Percentiles rank a stretch among this genome's conserved stretches.
Evolutionary conservation across 1,140 invertebrate genomes (phyloP).

Genomic region (Sarcophaga peregrina): DNA sequence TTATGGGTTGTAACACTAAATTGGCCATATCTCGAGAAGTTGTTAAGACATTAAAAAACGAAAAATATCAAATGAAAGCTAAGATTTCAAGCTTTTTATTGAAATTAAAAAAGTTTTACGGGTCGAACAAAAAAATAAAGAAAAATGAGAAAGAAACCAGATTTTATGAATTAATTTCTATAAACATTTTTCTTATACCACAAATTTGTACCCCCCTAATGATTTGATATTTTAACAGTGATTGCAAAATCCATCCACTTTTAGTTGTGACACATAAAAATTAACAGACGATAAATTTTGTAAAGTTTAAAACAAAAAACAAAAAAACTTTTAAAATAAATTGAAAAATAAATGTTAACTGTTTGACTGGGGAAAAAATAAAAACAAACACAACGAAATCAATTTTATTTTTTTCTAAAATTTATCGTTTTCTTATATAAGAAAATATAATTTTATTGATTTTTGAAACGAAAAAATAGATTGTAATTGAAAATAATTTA

Average conservation of each 20-base stretch:
- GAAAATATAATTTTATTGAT: not conserved
- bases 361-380: too few species aligned
- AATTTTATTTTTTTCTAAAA: too few species aligned
- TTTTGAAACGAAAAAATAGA: not conserved
- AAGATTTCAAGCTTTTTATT: not conserved
- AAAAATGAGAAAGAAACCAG: not conserved
- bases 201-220: not conserved
- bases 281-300: constrained; percentile 30
- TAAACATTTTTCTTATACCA: not conserved
- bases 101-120: not conserved
- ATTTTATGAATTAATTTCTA: not conserved
- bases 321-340: not conserved
- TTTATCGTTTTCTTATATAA: too few species aligned
- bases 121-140: not conserved
- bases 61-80: not conserved
- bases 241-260: constrained; percentile 5
- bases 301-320: not conserved
- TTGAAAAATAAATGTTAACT: not conserved
- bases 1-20: not conserved
- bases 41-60: not conserved
- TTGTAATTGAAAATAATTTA: constrained; percentile 2
- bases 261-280: constrained; percentile 14
- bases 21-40: not conserved
- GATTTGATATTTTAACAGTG: not conserved
- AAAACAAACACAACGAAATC: too few species aligned